Base-by-base conservation (phyloP, 2,797 vertebrate genomes). In the Crypturellus tataupa region DNA sequence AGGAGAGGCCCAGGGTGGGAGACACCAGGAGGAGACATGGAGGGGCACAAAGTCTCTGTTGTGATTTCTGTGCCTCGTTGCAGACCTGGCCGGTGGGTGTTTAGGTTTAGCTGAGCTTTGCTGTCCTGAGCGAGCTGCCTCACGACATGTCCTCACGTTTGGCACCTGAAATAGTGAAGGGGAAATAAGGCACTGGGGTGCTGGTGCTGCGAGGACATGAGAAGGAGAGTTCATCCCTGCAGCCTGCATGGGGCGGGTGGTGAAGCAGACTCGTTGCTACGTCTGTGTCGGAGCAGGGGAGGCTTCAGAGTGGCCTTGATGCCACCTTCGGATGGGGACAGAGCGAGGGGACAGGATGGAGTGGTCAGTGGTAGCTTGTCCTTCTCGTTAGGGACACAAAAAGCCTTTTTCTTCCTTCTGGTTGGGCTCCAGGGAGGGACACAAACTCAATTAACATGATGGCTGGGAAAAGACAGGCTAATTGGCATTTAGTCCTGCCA, bases 351-450 rank as follows among this genome's bases (percentile, higher is more conserved):
- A 65, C 58, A 83, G 55, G 90, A 56, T 0, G 5, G 29, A 91
- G 51, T n/a, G 60, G 62, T 64, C 46, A 65, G 44, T 59, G 42
- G 15, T 46, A 24, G 78, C 85, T 87, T 78, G 47, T 85, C 76
- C 89, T 40, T 80, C 87, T 95, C 82, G 73, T 95, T 51, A 86
- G 70, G 33, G 62, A 68, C 16, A 96, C 79, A 97, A 93, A 97
- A 96, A 90, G 76, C 81, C 91, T 92, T 85, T 95, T 93, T 95
- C 79, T 94, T 96, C 76, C 76, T 86, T 49, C 81, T 92, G 95
- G 81, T 91, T 5, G 17, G 47, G 37, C 69, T 93, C 86, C 80
- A 84, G 79, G 0, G 12, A 81, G 73, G 39, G 77, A 87, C 89
- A 84, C 72, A 92, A 95, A 95, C 84, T 82, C 94, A 97, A 96